Evolutionary conservation across 64 coral and sea anemone genomes (phyloP), one percentile per base, ranked within the genome.

Genomic region (Porites australiensis): DNA sequence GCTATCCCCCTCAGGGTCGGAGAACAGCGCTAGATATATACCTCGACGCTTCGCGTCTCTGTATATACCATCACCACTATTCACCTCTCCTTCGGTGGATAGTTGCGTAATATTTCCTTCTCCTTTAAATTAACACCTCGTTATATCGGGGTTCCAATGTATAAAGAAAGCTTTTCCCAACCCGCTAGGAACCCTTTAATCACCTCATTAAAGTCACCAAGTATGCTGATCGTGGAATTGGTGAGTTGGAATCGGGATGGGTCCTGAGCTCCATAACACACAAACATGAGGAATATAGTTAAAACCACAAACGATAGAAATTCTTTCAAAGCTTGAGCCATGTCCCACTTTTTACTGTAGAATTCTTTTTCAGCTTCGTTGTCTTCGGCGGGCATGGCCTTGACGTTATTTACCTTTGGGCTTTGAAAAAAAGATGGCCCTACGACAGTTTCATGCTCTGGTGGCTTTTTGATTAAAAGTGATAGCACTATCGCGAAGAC

Each of bases 231-330:
- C 77, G 82, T 58, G 11, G 50, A 65, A 10, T 81, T 44, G 37
- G 89, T 82, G 50, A 90, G 58, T 11, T 37, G 44, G 19, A 71
- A 82, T 65, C 77, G 79, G 77, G 68, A 58, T 6, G 48, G 54
- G 16, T 79, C 63, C 5, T 79, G 77, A 82, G 82, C 77, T 22
- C 89, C 89, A 82, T 90, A 90, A 54, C 77, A 82, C 46, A 90
- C 77, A 72, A 90, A 49, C 0, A 82, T 70, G 8, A 90, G 72
- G 4, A 90, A 15, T 2, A 90, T 16, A 15, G 16, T 55, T 16
- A 90, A 90, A 15, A 82, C 11, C 27, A 90, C 11, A 61, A 90
- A 90, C 0, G 60, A 69, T 9, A 57, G n/a, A 18, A 90, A 43
- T 55, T 90, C 89, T 13, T 19, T 8, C 59, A 70, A 71, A 12